These are phyloP conservation scores for Poecile montanus DNA, from an alignment of 2,797 vertebrate genomes.

Conservation along the genomic window DNA sequence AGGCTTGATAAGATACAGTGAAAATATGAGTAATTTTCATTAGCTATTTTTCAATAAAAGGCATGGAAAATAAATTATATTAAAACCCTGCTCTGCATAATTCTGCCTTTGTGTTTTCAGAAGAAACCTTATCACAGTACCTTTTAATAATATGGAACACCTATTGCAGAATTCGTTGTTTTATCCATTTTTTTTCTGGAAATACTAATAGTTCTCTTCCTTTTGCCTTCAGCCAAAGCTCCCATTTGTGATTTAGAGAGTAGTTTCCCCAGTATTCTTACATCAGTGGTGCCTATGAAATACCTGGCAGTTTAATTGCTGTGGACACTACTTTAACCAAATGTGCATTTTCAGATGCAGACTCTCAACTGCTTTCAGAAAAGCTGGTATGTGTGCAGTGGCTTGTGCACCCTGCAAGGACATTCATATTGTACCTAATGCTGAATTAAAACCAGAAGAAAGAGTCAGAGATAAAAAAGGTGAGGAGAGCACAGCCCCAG, in stretches of 20 bases:
- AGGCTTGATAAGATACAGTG: conserved; percentile 50
- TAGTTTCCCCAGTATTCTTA: conserved; percentile 4
- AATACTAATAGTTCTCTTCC: conserved; percentile 52
- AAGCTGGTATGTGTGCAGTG: not conserved
- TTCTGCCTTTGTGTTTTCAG: conserved; percentile 58
- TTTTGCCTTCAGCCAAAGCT: conserved; percentile 38
- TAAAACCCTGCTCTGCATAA: conserved; percentile 50
- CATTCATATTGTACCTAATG: not conserved
- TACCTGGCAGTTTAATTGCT: not conserved
- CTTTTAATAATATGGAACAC: conserved; percentile 53
- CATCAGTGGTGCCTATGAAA: not conserved
- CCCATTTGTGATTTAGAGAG: conserved; percentile 12
- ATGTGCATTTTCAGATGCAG: conserved; percentile 20
- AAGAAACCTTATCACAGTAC: conserved; percentile 49
- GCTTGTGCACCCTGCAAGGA: not conserved
- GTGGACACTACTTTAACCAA: not conserved
- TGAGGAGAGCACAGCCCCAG: conserved; percentile 4
- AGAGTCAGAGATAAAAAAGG: conserved; percentile 28
- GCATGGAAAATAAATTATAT: conserved; percentile 68
- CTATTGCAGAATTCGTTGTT: conserved; percentile 33
- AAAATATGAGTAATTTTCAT: conserved; percentile 69
- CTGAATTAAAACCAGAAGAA: conserved; percentile 11
- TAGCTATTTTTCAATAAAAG: conserved; percentile 71
- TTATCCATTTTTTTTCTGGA: conserved; percentile 25
- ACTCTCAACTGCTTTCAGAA: conserved; percentile 14